Evolutionary conservation across 2,888 invertebrate genomes (phyloP).

Genomic region (Frankliniella fusca): DNA sequence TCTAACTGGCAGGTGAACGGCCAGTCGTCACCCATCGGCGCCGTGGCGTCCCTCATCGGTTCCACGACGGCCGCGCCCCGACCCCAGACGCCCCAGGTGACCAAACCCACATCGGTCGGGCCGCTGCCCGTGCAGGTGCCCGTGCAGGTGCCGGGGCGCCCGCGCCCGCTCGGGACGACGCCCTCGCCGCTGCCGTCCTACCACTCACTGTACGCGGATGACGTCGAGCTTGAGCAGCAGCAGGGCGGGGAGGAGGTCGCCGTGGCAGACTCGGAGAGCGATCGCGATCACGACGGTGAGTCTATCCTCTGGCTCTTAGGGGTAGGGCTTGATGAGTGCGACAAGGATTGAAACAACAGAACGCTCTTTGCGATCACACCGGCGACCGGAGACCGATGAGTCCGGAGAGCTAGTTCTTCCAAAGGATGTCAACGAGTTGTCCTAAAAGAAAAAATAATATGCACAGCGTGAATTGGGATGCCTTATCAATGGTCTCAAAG

Average conservation of each 20-base stretch:
- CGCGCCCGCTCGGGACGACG: background rate
- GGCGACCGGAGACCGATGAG: too few relatives aligned
- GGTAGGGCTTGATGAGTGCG: too few relatives aligned
- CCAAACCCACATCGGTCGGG: constrained; percentile 4
- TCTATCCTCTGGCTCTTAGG: background rate
- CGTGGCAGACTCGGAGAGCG: background rate
- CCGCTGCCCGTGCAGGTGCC: background rate
- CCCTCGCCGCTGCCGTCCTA: background rate
- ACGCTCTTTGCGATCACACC: too few relatives aligned
- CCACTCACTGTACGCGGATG: background rate
- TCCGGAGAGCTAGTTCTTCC: too few relatives aligned
- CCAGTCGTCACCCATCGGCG: constrained; percentile 5
- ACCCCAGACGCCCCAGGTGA: constrained; percentile 7
- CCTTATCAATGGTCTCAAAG: too few relatives aligned
- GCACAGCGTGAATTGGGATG: too few relatives aligned
- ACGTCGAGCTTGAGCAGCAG: background rate
- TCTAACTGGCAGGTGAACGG: background rate
- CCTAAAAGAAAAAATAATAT: too few relatives aligned
- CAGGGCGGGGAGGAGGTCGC: background rate
- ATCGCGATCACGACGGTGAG: background rate
- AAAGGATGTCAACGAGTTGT: too few relatives aligned
- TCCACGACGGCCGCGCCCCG: background rate
- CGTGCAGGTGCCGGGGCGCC: background rate
- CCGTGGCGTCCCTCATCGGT: background rate
- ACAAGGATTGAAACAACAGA: too few relatives aligned